These are phyloP conservation scores for Chironomus tepperi DNA, from an alignment of 1,140 invertebrate genomes.

Conservation along the genomic window DNA sequence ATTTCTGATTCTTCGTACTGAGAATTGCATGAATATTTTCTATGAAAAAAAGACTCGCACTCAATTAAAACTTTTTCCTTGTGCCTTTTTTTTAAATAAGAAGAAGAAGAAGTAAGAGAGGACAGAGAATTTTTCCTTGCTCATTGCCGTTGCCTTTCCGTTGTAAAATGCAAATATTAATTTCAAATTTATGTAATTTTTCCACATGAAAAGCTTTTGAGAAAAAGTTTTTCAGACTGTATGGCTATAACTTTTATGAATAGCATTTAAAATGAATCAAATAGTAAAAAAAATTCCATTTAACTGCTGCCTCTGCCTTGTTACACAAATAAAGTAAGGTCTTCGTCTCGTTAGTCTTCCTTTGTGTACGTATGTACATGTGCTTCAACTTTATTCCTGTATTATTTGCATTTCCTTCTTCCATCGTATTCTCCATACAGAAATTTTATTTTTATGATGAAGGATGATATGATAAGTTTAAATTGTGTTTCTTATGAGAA, in stretches of 20 bases:
- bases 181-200: conserved; percentile 15
- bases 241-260: conserved; percentile 7
- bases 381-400: no score
- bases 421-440: no score
- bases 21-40: conserved; percentile 8
- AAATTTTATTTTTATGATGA: no score
- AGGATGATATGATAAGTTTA: no score
- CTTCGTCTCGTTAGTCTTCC: no score
- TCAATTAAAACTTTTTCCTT: conserved; percentile 11
- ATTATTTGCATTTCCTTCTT: no score
- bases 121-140: neutral
- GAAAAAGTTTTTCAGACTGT: neutral
- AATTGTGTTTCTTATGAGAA: no score
- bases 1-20: neutral
- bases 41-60: neutral
- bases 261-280: neutral
- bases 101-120: neutral
- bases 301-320: neutral
- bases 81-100: neutral
- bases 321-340: no score
- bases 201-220: conserved; percentile 7
- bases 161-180: conserved; percentile 9
- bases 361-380: no score
- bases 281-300: neutral
- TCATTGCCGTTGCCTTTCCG: neutral